Conservation (phyloP, 2,888 invertebrate species). For the Cryptus viduatorius region DNA sequence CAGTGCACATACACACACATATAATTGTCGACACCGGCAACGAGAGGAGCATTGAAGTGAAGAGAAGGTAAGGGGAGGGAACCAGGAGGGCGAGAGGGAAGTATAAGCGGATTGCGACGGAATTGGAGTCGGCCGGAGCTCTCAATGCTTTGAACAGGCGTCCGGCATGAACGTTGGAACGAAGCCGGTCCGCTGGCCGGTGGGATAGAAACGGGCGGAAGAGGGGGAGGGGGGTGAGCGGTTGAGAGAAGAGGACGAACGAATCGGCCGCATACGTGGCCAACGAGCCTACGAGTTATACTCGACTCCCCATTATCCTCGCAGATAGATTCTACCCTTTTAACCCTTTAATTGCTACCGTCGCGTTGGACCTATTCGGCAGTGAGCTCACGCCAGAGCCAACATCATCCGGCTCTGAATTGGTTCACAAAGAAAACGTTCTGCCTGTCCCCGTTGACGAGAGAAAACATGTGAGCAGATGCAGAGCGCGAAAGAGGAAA, state of each 20-base stretch:
- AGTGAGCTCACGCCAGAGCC: constrained; percentile 70
- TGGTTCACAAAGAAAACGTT: constrained; percentile 48
- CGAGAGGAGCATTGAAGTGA: constrained; percentile 56
- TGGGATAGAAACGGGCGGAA: neutral
- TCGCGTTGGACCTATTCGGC: constrained; percentile 73
- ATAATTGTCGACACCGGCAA: neutral
- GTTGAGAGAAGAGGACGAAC: constrained; percentile 35
- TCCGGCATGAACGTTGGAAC: constrained; percentile 40
- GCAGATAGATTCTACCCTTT: constrained; percentile 74
- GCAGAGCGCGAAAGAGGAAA: too few species aligned
- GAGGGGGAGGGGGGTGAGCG: neutral
- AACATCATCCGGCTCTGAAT: constrained; percentile 41
- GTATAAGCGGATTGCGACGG: constrained; percentile 82
- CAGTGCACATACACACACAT: constrained; percentile 4
- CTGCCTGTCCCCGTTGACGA: neutral
- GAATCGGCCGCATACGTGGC: constrained; percentile 62
- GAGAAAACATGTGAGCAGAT: neutral
- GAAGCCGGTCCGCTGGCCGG: constrained; percentile 17
- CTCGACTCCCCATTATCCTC: constrained; percentile 59
- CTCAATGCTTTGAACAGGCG: constrained; percentile 76
- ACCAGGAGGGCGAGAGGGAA: constrained; percentile 63
- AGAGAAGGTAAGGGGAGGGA: constrained; percentile 33
- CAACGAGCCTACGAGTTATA: constrained; percentile 76
- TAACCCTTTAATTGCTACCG: constrained; percentile 78
- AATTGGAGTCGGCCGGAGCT: constrained; percentile 77